Evolutionary conservation across 2,888 invertebrate genomes (phyloP), one percentile per base, ranked within the genome.

Genomic region (Dorcus parallelipipedus): DNA sequence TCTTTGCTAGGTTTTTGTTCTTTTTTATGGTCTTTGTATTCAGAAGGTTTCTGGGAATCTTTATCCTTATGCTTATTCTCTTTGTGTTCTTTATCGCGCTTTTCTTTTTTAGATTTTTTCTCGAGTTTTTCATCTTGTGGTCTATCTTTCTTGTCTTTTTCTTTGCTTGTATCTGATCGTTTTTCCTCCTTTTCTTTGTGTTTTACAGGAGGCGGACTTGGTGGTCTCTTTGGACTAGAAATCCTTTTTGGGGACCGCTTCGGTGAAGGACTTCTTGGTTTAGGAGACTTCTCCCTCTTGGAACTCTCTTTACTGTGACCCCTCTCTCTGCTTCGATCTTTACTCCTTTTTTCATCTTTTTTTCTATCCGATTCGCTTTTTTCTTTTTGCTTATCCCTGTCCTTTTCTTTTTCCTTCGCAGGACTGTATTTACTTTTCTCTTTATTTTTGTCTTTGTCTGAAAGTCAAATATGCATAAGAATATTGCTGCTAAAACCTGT

Each of bases 61-160:
- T 72, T 72, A 48, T 74, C 73, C 52, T 71, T 71, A 58, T 73
- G 71, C 63, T 76, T 77, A 43, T 71, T 72, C 66, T 73, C 71
- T 67, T 73, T 75, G 61, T 85, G 82, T 53, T 85, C 84, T 71
- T 86, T 85, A 53, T 84, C 85, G 70, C 86, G 83, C 68, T 85
- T 85, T 62, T 84, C 87, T 68, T 80, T 82, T 54, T 82, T 84
- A 7, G 70, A 70, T 59, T 72, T 68, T 20, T 72, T 70, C 39
- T 67, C 63, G 9, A 54, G 50, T 49, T 61, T 70, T 23, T 71
- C 71, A 26, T 67, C 57, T 2, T 38, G 23, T 43, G 66, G 42
- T 64, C 65, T 54, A 62, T 68, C 53, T 58, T 56, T 59, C 26
- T 57, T 60, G 38, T 68, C 66, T 73, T 70, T 67, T 71, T 78